Base-by-base conservation (phyloP, 2,888 invertebrate species). In the Rhaphigaster nebulosa region DNA sequence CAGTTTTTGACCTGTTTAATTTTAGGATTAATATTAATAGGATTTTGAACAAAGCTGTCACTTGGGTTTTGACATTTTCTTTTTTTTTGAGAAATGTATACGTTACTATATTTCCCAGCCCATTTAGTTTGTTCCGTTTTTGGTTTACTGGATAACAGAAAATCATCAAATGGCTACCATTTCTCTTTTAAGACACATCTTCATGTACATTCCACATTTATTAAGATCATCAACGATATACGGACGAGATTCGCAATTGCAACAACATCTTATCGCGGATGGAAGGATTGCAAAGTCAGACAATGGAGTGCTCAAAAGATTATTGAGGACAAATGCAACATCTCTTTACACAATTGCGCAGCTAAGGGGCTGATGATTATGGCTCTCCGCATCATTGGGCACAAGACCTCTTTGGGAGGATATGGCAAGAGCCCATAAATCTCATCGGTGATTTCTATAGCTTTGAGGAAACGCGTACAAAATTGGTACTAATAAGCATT, bases 281-380 rank as follows among this genome's bases (percentile, higher is more conserved):
- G 38, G 38, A 65, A 29, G 65, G 29, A 76, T 76, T 76, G 38
- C 70, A 8, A 38, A 76, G 34, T 20, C 34, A 76, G 70, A 76
- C 70, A 76, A 76, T 76, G 23, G 70, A 34, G 34, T 29, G 70
- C 70, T 76, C 34, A 76, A 38, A 76, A 76, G 70, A 76, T 76
- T 76, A 76, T 76, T 38, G 70, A 76, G 70, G 70, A 76, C 70
- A 38, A 20, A 76, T 38, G 70, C 70, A 76, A 76, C 70, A 76
- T 76, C 70, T 76, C 38, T 38, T 76, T 76, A 38, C 34, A 38
- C 70, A 38, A 76, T 38, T 76, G 70, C 60, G 60, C n/a, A n/a
- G n/a, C n/a, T n/a, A n/a, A n/a, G n/a, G n/a, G n/a, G n/a, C 29
- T 76, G 70, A 76, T 76, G 38, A 76, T 76, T 76, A 38, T 76